Evolutionary conservation across 2,113 vertebrate genomes (phyloP).

Genomic region (Sturnira hondurensis): DNA sequence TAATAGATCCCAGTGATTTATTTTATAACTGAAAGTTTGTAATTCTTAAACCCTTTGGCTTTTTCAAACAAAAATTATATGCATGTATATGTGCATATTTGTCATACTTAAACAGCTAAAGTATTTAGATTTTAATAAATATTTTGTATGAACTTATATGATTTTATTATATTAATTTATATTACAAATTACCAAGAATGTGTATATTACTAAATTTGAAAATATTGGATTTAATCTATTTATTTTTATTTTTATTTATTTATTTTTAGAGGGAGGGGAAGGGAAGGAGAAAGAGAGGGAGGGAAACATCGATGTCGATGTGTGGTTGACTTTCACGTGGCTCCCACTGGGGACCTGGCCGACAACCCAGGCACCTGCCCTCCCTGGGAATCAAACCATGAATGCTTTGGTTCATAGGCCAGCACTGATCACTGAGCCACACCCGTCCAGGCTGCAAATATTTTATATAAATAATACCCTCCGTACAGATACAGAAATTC

Average conservation of each 20-base stretch:
- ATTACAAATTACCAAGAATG: neutral
- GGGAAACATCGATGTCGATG: too few species aligned
- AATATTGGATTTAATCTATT: too few species aligned
- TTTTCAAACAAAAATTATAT: neutral
- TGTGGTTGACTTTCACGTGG: too few species aligned
- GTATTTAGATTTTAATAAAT: neutral
- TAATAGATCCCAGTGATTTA: neutral
- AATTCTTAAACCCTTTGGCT: neutral
- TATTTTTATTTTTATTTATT: too few species aligned
- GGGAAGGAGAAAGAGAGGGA: too few species aligned
- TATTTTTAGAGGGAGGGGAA: too few species aligned
- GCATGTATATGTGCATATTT: neutral
- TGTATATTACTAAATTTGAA: neutral
- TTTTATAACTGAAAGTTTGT: neutral
- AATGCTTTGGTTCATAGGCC: too few species aligned
- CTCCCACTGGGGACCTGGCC: too few species aligned
- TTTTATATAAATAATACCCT: neutral
- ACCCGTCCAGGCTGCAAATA: neutral
- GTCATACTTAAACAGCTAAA: neutral
- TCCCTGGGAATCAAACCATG: too few species aligned
- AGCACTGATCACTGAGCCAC: too few species aligned
- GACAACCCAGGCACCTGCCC: too few species aligned
- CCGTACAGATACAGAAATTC: neutral
- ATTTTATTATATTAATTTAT: neutral
- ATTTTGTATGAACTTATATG: neutral